A percentile compares a stretch with the other conserved stretches of the same genome.
These are phyloP conservation scores for Sarotherodon lohbergeri DNA, from an alignment of 2,113 vertebrate genomes.

Conservation along the genomic window DNA sequence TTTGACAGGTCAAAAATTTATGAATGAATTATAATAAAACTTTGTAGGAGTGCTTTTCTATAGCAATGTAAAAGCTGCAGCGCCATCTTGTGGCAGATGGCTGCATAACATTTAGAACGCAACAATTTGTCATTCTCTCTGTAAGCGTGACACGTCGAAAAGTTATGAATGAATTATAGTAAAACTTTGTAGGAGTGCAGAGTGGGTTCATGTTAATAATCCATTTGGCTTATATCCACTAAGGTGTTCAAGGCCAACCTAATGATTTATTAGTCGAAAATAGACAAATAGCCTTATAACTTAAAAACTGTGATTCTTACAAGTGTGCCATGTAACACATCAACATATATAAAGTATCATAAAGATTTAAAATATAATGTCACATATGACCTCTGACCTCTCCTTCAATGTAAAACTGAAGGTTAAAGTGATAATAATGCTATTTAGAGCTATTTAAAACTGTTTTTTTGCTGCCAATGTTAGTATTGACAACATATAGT, in stretches of 20 bases:
- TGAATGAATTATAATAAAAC: too few relatives aligned
- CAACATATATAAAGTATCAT: too few relatives aligned
- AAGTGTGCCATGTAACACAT: too few relatives aligned
- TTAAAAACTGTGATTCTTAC: too few relatives aligned
- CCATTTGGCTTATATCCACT: too few relatives aligned
- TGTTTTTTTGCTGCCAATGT: fast-evolving
- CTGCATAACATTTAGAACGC: background rate
- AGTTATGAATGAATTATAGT: background rate
- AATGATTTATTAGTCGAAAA: too few relatives aligned
- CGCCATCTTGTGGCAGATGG: background rate
- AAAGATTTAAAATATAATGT: too few relatives aligned
- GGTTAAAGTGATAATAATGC: background rate
- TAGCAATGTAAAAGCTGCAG: background rate
- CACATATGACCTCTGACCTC: background rate
- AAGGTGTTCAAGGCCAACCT: too few relatives aligned
- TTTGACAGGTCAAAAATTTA: too few relatives aligned
- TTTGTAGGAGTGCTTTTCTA: background rate
- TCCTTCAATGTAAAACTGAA: background rate
- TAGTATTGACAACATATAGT: background rate
- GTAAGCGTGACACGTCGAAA: background rate
- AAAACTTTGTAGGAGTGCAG: background rate
- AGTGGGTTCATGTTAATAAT: background rate
- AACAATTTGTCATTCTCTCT: background rate
- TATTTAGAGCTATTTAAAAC: background rate
- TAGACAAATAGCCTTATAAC: too few relatives aligned